These are phyloP conservation scores for Acanthosepion esculentum DNA, from an alignment of 2,888 invertebrate species.

Conservation along the genomic window DNA sequence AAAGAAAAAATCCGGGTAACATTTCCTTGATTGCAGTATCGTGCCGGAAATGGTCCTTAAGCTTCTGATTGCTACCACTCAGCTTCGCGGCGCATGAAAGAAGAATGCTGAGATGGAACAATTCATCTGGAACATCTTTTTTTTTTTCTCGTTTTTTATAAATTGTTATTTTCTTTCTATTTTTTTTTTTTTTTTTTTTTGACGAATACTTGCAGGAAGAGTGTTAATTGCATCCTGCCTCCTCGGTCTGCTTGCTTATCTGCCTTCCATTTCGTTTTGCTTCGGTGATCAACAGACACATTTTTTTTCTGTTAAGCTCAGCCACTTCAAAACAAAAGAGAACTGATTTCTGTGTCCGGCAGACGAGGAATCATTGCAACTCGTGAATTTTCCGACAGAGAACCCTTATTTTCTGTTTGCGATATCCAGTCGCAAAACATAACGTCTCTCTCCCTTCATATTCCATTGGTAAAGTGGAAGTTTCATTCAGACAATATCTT, in stretches of 20 bases:
- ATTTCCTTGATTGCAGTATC: not conserved
- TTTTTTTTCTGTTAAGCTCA: not conserved
- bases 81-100: not conserved
- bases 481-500: too few species aligned
- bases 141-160: too few species aligned
- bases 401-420: too few species aligned
- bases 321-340: not conserved
- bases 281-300: not conserved
- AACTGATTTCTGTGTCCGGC: not conserved
- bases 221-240: not conserved
- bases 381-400: too few species aligned
- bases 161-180: not conserved
- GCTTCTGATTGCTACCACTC: not conserved
- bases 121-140: not conserved
- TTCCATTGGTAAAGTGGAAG: too few species aligned
- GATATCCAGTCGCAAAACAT: too few species aligned
- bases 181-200: not conserved
- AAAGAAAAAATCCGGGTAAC: not conserved
- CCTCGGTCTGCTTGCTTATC: not conserved
- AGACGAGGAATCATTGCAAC: not conserved
- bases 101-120: not conserved
- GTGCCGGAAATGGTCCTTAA: not conserved
- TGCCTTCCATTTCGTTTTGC: not conserved
- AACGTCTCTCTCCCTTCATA: too few species aligned
- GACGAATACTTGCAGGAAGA: not conserved